Evolutionary conservation across 2,113 vertebrate species (phyloP).

Genomic region (Junco hyemalis): DNA sequence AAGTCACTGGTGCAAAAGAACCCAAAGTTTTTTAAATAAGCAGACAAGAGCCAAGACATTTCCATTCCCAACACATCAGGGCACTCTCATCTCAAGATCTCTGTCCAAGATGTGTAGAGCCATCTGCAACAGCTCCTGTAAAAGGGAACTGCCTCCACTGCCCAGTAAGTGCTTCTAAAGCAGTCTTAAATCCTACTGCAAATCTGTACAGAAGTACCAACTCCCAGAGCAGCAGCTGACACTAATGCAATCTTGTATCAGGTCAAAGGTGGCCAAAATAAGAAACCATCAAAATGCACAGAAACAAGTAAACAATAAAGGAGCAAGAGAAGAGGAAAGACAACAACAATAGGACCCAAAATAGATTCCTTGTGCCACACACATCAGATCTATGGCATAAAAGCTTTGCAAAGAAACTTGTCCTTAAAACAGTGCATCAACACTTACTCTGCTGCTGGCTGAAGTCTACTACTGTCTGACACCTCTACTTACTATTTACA

Average conservation of each 20-base stretch:
- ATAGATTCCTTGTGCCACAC: background rate
- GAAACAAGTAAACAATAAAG: conserved; percentile 20
- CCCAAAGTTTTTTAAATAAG: background rate
- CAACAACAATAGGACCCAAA: background rate
- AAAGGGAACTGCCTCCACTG: background rate
- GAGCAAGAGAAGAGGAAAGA: background rate
- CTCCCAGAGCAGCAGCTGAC: background rate
- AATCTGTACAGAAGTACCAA: background rate
- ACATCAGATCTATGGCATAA: background rate
- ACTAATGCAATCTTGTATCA: background rate
- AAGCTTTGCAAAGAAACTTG: background rate
- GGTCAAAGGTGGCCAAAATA: conserved; percentile 22
- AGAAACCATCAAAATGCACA: background rate
- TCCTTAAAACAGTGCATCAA: background rate
- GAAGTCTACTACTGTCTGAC: background rate
- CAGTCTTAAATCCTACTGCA: background rate
- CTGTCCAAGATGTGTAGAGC: background rate
- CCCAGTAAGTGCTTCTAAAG: background rate
- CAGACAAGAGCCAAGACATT: background rate
- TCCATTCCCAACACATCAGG: background rate
- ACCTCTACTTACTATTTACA: background rate
- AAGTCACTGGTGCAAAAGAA: background rate
- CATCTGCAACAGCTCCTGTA: background rate
- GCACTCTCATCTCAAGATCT: background rate
- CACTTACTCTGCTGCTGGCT: background rate